phyloP scores from a whole-genome alignment of 2,888 invertebrate species.

The Coleophora deauratella region DNA sequence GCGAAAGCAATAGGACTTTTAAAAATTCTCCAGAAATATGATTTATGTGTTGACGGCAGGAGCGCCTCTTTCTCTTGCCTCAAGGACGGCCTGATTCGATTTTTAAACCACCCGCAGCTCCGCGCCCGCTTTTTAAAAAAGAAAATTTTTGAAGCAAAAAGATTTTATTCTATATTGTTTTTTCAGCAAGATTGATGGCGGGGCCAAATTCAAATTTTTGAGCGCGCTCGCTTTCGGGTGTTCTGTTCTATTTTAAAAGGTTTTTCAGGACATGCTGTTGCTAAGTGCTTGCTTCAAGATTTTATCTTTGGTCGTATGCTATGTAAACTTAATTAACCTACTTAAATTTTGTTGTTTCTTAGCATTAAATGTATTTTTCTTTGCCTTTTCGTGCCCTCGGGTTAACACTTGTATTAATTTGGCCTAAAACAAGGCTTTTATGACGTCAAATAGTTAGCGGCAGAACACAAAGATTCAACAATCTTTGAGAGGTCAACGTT shows the following conservation, averaged over 20 bases:
- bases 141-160: conserved; percentile 27
- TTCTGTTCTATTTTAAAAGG: conserved; percentile 4
- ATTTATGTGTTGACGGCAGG: conserved; percentile 73
- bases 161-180: conserved; percentile 31
- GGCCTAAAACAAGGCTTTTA: too few relatives aligned
- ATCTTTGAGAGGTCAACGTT: too few relatives aligned
- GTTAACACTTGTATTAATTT: too few relatives aligned
- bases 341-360: too few relatives aligned
- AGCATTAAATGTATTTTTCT: too few relatives aligned
- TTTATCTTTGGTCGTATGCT: not conserved
- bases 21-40: conserved; percentile 75
- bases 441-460: too few relatives aligned
- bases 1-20: conserved; percentile 76
- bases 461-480: too few relatives aligned
- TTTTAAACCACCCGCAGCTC: conserved; percentile 63
- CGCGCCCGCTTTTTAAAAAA: conserved; percentile 32
- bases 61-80: conserved; percentile 53
- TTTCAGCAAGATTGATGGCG: conserved; percentile 21
- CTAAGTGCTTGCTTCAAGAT: conserved; percentile 1
- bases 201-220: conserved; percentile 12
- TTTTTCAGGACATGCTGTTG: conserved; percentile 1
- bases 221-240: not conserved
- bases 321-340: too few relatives aligned
- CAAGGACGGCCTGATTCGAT: conserved; percentile 73
- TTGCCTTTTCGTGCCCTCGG: too few relatives aligned